Percentiles rank a stretch among this genome's conserved stretches.
Evolutionary conservation across 2,113 vertebrate genomes (phyloP).

Genomic region (Monarcha castaneiventris): DNA sequence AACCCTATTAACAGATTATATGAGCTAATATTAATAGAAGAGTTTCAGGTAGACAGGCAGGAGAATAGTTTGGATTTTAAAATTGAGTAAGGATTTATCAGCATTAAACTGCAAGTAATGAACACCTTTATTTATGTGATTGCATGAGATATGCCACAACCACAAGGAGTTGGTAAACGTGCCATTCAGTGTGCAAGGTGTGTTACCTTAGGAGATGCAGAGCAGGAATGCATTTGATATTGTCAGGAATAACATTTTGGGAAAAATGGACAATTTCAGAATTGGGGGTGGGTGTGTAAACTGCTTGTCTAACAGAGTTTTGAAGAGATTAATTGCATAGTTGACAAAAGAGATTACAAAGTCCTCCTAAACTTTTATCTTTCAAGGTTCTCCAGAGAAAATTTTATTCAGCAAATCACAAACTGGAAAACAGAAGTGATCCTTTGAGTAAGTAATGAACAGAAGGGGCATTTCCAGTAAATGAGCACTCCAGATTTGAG

Average conservation of each 20-base stretch:
- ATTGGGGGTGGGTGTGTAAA: not conserved
- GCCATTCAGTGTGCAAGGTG: not conserved
- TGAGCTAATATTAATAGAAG: not conserved
- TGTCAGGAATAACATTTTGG: not conserved
- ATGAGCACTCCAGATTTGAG: not conserved
- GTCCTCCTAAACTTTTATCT: not conserved
- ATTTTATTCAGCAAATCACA: not conserved
- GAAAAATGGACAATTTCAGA: not conserved
- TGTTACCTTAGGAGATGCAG: not conserved
- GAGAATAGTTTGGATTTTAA: not conserved
- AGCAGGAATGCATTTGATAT: not conserved
- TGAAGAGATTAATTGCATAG: not conserved
- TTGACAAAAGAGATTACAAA: not conserved
- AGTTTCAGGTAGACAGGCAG: not conserved
- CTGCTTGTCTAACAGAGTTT: not conserved
- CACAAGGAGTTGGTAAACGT: not conserved
- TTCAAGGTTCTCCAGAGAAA: conserved; percentile 46
- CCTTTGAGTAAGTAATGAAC: conserved; percentile 43
- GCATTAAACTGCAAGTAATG: not conserved
- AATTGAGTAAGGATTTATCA: not conserved
- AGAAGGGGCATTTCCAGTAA: not conserved
- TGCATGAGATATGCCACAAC: not conserved
- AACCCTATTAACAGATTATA: not conserved
- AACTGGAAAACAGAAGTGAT: not conserved
- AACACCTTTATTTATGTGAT: not conserved